phyloP scores from a whole-genome alignment of 2,888 invertebrate genomes.

The Ormyrus nitidulus region DNA sequence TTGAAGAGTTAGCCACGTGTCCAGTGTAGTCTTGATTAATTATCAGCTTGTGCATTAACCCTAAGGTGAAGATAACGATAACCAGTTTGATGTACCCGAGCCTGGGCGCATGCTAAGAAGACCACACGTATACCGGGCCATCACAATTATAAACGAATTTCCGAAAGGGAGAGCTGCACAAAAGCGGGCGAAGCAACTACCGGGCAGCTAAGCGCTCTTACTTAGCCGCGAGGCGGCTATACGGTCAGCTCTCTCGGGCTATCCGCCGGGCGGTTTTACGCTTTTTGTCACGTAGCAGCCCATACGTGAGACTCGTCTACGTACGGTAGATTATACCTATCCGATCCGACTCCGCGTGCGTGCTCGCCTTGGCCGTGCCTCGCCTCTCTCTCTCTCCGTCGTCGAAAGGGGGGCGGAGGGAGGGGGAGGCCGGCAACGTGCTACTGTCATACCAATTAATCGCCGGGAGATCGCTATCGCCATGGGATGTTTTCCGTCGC shows the following conservation, averaged over 20 bases:
- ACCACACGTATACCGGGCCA: too few relatives aligned
- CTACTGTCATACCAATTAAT: slow-evolving; percentile 74
- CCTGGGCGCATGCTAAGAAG: too few relatives aligned
- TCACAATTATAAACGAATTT: too few relatives aligned
- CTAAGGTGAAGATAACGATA: too few relatives aligned
- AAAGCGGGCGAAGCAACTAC: too few relatives aligned
- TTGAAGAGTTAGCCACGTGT: too few relatives aligned
- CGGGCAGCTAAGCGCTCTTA: too few relatives aligned
- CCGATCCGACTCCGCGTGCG: slow-evolving; percentile 58
- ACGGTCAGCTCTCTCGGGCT: slow-evolving; percentile 9
- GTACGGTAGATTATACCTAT: slow-evolving; percentile 61
- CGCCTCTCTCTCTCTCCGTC: slow-evolving; percentile 49
- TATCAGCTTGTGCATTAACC: too few relatives aligned
- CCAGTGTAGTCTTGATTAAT: too few relatives aligned
- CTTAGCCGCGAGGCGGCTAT: too few relatives aligned
- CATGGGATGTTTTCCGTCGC: slow-evolving; percentile 67
- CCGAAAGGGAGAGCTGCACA: too few relatives aligned
- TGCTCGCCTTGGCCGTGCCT: slow-evolving; percentile 54
- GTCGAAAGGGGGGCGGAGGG: background rate
- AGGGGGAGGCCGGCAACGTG: slow-evolving; percentile 61
- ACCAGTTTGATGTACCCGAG: too few relatives aligned
- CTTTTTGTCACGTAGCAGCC: slow-evolving; percentile 67
- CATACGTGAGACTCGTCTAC: slow-evolving; percentile 62
- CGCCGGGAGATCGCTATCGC: slow-evolving; percentile 69
- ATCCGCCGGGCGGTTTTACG: slow-evolving; percentile 61